Percentiles rank a stretch among this genome's conserved stretches.
Evolutionary conservation across 2,113 vertebrate genomes (phyloP).

Genomic region (Tiliqua scincoides): DNA sequence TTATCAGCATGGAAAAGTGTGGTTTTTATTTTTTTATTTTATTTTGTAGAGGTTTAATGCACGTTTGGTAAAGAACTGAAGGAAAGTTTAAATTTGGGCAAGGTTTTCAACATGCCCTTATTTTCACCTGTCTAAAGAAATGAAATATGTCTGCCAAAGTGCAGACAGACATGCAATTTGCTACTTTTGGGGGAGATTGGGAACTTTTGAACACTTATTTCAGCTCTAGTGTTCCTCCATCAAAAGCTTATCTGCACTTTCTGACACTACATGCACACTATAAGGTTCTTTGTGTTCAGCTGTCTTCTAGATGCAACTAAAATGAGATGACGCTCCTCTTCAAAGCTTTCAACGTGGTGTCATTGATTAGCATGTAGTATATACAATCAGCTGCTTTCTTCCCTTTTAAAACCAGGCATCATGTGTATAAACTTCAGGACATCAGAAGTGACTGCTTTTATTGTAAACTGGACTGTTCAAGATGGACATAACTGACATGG

Average conservation of each 20-base stretch:
- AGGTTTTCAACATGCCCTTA: conserved; percentile 76
- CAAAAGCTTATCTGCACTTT: conserved; percentile 77
- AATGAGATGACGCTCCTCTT: conserved; percentile 78
- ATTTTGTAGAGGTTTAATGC: conserved; percentile 76
- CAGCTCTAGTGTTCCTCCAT: conserved; percentile 71
- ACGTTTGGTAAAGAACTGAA: conserved; percentile 69
- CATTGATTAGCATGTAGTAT: conserved; percentile 83
- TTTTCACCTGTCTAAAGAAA: conserved; percentile 70
- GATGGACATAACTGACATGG: conserved; percentile 61
- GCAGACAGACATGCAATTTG: conserved; percentile 64
- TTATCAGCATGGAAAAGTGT: conserved; percentile 83
- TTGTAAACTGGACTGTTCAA: conserved; percentile 67
- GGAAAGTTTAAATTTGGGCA: conserved; percentile 67
- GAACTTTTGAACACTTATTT: conserved; percentile 76
- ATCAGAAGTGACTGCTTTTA: conserved; percentile 64
- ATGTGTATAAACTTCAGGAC: conserved; percentile 73
- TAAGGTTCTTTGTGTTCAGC: conserved; percentile 74
- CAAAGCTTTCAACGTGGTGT: conserved; percentile 79
- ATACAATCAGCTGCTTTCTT: conserved; percentile 81
- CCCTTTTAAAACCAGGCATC: conserved; percentile 73
- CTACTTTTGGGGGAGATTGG: conserved; percentile 59
- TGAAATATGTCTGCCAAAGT: conserved; percentile 66
- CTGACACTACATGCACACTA: conserved; percentile 73
- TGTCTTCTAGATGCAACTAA: conserved; percentile 82
- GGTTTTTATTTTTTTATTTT: conserved; percentile 53